These are phyloP conservation scores for Digitonthophagus gazella DNA, from an alignment of 2,888 invertebrate genomes.

Conservation along the genomic window DNA sequence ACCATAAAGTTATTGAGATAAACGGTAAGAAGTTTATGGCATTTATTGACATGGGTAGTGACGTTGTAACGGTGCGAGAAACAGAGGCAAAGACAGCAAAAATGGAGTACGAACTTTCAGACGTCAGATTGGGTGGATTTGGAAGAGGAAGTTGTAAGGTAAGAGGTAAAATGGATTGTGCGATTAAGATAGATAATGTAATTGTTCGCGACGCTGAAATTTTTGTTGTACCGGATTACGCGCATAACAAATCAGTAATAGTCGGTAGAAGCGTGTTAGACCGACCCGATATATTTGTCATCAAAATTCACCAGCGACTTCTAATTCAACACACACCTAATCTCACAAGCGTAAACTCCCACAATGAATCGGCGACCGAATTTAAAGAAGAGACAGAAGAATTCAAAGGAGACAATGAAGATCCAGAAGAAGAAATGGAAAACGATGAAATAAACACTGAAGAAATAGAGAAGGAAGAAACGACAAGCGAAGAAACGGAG, in stretches of 20 bases:
- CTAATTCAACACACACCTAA: too few species aligned
- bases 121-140: slow-evolving; percentile 19
- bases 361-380: too few species aligned
- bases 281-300: slow-evolving; percentile 15
- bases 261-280: slow-evolving; percentile 23
- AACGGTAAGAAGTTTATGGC: slow-evolving; percentile 20
- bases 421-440: slow-evolving; percentile 6
- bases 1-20: slow-evolving; percentile 18
- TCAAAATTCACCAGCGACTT: too few species aligned
- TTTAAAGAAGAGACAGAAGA: background rate
- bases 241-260: slow-evolving; percentile 23
- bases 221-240: slow-evolving; percentile 23
- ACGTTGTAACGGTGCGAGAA: slow-evolving; percentile 23
- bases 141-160: slow-evolving; percentile 22
- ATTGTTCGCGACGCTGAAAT: slow-evolving; percentile 18
- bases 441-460: background rate
- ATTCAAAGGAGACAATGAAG: slow-evolving; percentile 6
- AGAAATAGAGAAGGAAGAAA: background rate
- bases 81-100: slow-evolving; percentile 11
- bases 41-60: slow-evolving; percentile 25
- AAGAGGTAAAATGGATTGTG: slow-evolving; percentile 3
- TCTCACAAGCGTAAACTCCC: too few species aligned
- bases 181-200: slow-evolving; percentile 18
- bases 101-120: slow-evolving; percentile 14
- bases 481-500: too few species aligned